Evolutionary conservation across 2,113 vertebrate species (phyloP).

Genomic region (Zosterops japonicus): DNA sequence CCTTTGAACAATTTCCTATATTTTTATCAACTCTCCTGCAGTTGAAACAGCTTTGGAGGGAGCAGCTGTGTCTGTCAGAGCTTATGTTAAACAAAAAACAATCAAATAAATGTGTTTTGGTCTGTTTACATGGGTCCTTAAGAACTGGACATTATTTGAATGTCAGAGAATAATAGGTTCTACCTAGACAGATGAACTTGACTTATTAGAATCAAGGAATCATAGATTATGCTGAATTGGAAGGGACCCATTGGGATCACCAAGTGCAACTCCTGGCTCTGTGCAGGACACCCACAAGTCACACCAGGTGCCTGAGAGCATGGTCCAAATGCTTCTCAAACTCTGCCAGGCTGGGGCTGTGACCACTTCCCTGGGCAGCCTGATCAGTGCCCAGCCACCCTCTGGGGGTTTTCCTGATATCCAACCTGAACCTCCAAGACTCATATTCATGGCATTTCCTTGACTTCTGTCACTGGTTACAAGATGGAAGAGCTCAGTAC

Average conservation of each 20-base stretch:
- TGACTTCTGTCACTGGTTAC: neutral
- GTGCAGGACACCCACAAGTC: neutral
- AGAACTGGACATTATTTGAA: neutral
- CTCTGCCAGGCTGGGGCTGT: neutral
- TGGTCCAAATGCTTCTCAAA: neutral
- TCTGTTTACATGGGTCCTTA: neutral
- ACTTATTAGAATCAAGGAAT: neutral
- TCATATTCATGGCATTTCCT: neutral
- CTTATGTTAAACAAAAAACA: neutral
- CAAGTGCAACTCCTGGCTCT: neutral
- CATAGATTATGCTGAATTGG: neutral
- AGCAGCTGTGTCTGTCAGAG: neutral
- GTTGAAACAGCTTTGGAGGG: neutral
- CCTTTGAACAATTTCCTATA: neutral
- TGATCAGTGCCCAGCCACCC: neutral
- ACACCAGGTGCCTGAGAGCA: neutral
- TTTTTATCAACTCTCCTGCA: neutral
- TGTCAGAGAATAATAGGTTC: neutral
- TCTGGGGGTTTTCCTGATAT: neutral
- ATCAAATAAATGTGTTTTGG: neutral
- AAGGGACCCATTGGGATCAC: neutral
- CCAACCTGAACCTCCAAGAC: accelerated
- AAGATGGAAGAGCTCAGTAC: neutral
- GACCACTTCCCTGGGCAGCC: neutral
- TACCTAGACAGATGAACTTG: neutral